Conservation (phyloP, 2,797 vertebrate species). For the Hippopotamyrus pictus region DNA sequence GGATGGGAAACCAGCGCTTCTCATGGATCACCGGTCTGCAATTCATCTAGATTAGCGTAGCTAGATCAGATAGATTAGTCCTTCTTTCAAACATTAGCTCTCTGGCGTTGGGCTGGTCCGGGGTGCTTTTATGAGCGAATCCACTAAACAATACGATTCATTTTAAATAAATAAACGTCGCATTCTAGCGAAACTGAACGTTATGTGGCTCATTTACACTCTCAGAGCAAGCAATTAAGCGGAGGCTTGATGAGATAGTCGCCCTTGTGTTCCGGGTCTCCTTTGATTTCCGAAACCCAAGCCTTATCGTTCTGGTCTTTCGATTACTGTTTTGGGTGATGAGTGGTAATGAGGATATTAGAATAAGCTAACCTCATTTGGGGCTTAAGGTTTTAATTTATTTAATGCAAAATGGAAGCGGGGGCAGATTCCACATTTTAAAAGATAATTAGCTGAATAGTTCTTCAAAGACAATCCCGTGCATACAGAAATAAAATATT, state of each 20-base stretch:
- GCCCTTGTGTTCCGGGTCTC: neutral
- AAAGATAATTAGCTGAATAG: neutral
- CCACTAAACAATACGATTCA: neutral
- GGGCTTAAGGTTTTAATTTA: neutral
- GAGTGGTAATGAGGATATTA: slow-evolving; percentile 4
- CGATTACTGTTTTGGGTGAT: neutral
- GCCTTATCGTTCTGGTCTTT: neutral
- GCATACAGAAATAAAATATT: neutral
- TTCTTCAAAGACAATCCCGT: neutral
- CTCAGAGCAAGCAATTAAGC: neutral
- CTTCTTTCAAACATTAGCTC: neutral
- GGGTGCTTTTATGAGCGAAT: neutral
- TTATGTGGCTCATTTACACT: neutral
- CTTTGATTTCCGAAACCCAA: neutral
- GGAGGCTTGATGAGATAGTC: neutral
- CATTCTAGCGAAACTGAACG: neutral
- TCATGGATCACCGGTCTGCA: neutral
- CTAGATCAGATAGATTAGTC: neutral
- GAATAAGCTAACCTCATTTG: neutral
- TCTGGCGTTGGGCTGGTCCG: neutral
- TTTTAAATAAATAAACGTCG: neutral
- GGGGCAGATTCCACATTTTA: neutral
- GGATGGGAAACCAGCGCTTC: neutral
- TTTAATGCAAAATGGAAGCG: neutral
- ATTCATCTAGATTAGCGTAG: neutral